Conservation (phyloP, 2,797 vertebrate species). For the Acanthis flammea region DNA sequence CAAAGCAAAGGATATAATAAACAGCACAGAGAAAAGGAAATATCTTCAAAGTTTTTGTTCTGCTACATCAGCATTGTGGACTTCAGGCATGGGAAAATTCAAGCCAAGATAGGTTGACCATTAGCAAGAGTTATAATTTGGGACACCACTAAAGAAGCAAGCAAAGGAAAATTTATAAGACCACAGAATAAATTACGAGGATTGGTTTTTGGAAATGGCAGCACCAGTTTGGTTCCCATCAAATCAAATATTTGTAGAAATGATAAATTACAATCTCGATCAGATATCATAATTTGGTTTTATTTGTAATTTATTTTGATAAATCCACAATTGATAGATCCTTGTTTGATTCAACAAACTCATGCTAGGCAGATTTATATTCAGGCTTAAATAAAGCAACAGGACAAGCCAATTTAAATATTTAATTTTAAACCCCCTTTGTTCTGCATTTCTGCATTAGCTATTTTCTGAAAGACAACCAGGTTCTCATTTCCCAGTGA, state of each 20-base stretch:
- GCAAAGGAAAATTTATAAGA: conserved; percentile 19
- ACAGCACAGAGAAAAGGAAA: conserved; percentile 40
- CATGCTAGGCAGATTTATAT: not conserved
- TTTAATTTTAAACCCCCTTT: not conserved
- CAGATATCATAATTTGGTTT: not conserved
- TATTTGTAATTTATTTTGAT: not conserved
- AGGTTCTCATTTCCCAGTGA: not conserved
- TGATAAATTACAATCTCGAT: not conserved
- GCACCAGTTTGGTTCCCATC: conserved; percentile 17
- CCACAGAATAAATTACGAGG: conserved; percentile 45
- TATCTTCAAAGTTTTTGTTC: conserved; percentile 45
- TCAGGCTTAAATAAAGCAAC: not conserved
- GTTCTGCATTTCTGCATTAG: not conserved
- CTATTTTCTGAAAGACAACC: not conserved
- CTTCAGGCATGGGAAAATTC: conserved; percentile 39
- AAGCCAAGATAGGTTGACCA: conserved; percentile 33
- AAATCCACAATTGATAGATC: not conserved
- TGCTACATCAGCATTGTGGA: conserved; percentile 59
- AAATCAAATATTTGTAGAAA: conserved; percentile 29
- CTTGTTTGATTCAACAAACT: not conserved
- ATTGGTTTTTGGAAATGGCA: not conserved
- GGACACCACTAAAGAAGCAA: conserved; percentile 46
- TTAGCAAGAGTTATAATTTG: conserved; percentile 30
- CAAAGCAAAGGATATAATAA: conserved; percentile 55
- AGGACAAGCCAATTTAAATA: not conserved